Evolutionary conservation across 2,888 invertebrate genomes (phyloP), one percentile per base, ranked within the genome.

Genomic region (Terebella lapidaria): DNA sequence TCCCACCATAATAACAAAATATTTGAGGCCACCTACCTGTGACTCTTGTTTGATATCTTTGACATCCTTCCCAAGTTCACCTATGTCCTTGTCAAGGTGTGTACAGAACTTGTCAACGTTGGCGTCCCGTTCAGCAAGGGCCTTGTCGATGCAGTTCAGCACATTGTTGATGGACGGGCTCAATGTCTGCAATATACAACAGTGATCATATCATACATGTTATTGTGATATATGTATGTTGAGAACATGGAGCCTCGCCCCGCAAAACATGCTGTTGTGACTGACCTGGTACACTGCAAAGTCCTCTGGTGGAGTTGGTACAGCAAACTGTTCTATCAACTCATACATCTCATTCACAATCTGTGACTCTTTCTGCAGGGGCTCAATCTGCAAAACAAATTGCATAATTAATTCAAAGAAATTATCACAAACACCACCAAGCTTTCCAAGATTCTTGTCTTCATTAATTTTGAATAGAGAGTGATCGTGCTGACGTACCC

Each of bases 321-420:
- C 89, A 27, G 84, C 81, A 76, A 87, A 92, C 73, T 90, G 88
- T 60, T 91, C 90, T 82, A 91, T 89, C 2, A 92, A 84, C 66
- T 92, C 89, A 74, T 92, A 90, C 60, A 92, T 81, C 72, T 93
- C 91, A 67, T 90, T 88, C 3, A 90, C 86, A 74, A 92, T 89
- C 74, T 91, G 90, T 27, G 91, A 82, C 29, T 87, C 85, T 52
- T 85, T 83, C 74, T 92, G 91, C 72, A 94, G 84, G 26, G 82
- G 82, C 26, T 87, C 87, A 57, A 92, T 86, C 72, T 87, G 69
- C 3, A 72, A 69, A 2, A 24, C 5, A 58, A 20, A 51, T 24
- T 20, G 42, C n/a, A 35, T 35, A n/a, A n/a, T n/a, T n/a, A n/a
- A n/a, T n/a, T n/a, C n/a, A n/a, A n/a, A n/a, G n/a, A n/a, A n/a